Evolutionary conservation across 1,140 invertebrate species (phyloP).

Genomic region (Tetramorium alpestre): DNA sequence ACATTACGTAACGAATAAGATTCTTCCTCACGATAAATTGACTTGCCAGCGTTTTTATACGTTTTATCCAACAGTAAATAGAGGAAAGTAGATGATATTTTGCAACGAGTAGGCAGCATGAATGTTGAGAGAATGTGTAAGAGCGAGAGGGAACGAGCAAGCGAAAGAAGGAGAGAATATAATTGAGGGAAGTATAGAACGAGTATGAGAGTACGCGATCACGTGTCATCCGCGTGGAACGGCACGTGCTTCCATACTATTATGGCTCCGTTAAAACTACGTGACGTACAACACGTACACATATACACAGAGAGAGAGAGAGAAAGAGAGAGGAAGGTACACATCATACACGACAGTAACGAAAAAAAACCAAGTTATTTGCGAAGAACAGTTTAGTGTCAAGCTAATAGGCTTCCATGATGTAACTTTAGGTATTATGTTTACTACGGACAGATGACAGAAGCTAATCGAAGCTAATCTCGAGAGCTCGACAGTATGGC

Average conservation of each 20-base stretch:
- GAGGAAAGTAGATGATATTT: slow-evolving; percentile 85
- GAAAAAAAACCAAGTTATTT: slow-evolving; percentile 65
- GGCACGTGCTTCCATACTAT: slow-evolving; percentile 67
- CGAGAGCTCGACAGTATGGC: slow-evolving; percentile 81
- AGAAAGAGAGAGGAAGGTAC: slow-evolving; percentile 18
- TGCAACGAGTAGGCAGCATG: slow-evolving; percentile 83
- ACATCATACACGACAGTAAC: slow-evolving; percentile 69
- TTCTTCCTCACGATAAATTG: slow-evolving; percentile 83
- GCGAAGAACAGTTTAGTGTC: slow-evolving; percentile 79
- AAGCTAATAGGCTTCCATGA: slow-evolving; percentile 85
- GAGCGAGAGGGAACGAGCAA: slow-evolving; percentile 63
- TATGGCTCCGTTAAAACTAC: slow-evolving; percentile 69
- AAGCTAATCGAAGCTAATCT: slow-evolving; percentile 72
- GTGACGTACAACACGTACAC: slow-evolving; percentile 66
- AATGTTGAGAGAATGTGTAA: slow-evolving; percentile 72
- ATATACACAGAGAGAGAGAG: slow-evolving; percentile 67
- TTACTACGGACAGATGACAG: slow-evolving; percentile 77
- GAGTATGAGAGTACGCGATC: slow-evolving; percentile 47
- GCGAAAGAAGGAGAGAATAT: slow-evolving; percentile 33
- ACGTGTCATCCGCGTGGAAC: slow-evolving; percentile 64
- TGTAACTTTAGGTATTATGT: slow-evolving; percentile 83
- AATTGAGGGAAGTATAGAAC: slow-evolving; percentile 34
- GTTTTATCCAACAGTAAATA: slow-evolving; percentile 84
- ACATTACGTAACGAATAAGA: slow-evolving; percentile 80
- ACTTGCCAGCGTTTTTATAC: slow-evolving; percentile 86